These are phyloP conservation scores for Embidobia sp. DNA, from an alignment of 2,888 invertebrate genomes.

Conservation along the genomic window DNA sequence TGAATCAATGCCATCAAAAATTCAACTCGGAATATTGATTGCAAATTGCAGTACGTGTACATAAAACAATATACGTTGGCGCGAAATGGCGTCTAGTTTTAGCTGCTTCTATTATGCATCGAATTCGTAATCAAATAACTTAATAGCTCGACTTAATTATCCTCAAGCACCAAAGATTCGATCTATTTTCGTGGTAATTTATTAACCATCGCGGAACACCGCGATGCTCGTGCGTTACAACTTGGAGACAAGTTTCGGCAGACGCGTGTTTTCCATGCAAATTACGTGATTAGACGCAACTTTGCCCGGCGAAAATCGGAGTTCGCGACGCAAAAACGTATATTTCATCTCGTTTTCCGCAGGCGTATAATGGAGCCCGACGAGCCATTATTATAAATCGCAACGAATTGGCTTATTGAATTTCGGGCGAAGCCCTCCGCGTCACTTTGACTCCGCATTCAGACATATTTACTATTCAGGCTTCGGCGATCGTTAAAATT, in stretches of 20 bases:
- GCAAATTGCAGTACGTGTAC: too few relatives aligned
- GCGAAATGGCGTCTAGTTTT: too few relatives aligned
- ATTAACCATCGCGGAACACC: slow-evolving; percentile 8
- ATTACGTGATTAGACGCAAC: slow-evolving; percentile 37
- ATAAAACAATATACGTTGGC: too few relatives aligned
- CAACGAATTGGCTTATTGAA: too few relatives aligned
- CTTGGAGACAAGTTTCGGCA: slow-evolving; percentile 13
- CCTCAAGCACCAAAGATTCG: neutral
- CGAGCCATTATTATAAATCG: too few relatives aligned
- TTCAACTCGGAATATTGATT: too few relatives aligned
- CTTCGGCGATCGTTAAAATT: neutral
- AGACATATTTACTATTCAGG: neutral
- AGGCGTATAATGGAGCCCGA: slow-evolving; percentile 9
- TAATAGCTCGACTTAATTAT: slow-evolving; percentile 13
- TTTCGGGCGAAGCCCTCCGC: too few relatives aligned
- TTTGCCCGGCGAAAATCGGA: slow-evolving; percentile 11
- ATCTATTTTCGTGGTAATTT: slow-evolving; percentile 21
- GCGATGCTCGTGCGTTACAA: slow-evolving; percentile 8
- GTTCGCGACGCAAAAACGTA: too few relatives aligned
- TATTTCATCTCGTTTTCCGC: too few relatives aligned
- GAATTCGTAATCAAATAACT: neutral
- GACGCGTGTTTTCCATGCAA: slow-evolving; percentile 42
- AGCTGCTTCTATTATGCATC: neutral
- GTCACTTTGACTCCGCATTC: too few relatives aligned
- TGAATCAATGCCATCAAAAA: neutral